Evolutionary conservation across 2,888 invertebrate species (phyloP), one percentile per base, ranked within the genome.

Genomic region (Agrochola circellaris): DNA sequence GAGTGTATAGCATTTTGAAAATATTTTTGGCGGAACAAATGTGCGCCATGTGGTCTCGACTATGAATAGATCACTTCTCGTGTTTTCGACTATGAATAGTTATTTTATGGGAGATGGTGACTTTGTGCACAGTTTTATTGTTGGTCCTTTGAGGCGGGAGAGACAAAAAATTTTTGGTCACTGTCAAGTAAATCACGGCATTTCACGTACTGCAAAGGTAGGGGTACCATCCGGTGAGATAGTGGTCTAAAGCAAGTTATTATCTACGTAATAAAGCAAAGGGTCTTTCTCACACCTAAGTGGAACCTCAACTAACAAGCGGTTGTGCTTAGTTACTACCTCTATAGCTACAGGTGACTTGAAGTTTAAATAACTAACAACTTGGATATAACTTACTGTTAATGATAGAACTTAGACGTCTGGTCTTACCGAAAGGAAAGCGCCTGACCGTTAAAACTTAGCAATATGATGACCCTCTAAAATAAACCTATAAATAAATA

Each of bases 61-160:
- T 73, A 54, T 73, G 67, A 83, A 74, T 73, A 70, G 73, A 74
- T 62, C 67, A 60, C 42, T 64, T 77, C 42, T 17, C 26, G 6
- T 54, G 54, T 60, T 64, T 60, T 4, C 2, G 48, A 71, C 73
- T 74, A 62, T 66, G 65, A 69, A 69, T 75, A 58, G 30, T 58
- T 26, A 15, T 48, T 56, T 48, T 38, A 6, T 51, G 0, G 2
- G 17, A 9, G 34, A 26, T 17, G 42, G 48, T 26, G 26, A 8
- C 1, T 34, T 26, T 51, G 20, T 58, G 2, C 15, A 15, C 11
- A 20, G 48, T 61, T 56, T 56, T 11, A 38, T 73, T 15, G 11
- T 62, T 15, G 26, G n/a, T 60, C 1, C 11, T 48, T 48, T 42
- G 30, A 69, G 20, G 8, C 2, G 15, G 4, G 13, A 23, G 30